Base-by-base conservation (phyloP, 2,113 vertebrate genomes). In the Notechis scutatus region DNA sequence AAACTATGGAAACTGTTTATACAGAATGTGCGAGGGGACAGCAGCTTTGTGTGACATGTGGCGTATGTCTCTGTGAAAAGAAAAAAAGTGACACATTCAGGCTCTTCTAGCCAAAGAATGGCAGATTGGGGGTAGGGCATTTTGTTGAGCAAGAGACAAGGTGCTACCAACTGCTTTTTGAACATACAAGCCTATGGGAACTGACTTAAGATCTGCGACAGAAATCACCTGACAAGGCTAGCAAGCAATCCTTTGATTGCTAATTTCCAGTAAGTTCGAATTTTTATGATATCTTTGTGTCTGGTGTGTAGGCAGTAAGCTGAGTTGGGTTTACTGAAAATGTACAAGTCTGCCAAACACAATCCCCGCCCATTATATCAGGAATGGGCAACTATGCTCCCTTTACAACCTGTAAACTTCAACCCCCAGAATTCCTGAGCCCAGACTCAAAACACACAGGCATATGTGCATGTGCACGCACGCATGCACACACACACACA, bases 1-100 rank as follows among this genome's bases (percentile, higher is more conserved):
- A 85, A 92, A 91, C 4, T 94, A 90, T 64, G 87, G 90, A 88
- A 89, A 57, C 52, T 81, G 61, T 81, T 93, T 91, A 91, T 92
- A 92, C 90, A 94, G 92, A 93, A 94, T 0, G 34, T 81, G 93
- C 85, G 20, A 94, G 90, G 87, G 91, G 92, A 87, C 74, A 18
- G 94, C 94, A 92, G 95, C 91, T 91, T 93, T 91, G 42, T 89
- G 52, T 69, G 74, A 88, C 64, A 3, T 1, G 24, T 0, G 0
- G 69, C 55, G 5, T 0, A 0, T 55, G 93, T 54, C 90, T 2
- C 91, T 89, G 52, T 26, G 87, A 89, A 11, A 18, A 0, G 39
- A 85, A 29, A 92, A 92, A 89, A 26, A 26, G 0, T 21, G 89
- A 93, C 93, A 94, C 93, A 7, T 45, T 4, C 47, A 0, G 0